Conservation (phyloP, 35 echinoderm and acorn worm species). For the Chiridota heheva region DNA sequence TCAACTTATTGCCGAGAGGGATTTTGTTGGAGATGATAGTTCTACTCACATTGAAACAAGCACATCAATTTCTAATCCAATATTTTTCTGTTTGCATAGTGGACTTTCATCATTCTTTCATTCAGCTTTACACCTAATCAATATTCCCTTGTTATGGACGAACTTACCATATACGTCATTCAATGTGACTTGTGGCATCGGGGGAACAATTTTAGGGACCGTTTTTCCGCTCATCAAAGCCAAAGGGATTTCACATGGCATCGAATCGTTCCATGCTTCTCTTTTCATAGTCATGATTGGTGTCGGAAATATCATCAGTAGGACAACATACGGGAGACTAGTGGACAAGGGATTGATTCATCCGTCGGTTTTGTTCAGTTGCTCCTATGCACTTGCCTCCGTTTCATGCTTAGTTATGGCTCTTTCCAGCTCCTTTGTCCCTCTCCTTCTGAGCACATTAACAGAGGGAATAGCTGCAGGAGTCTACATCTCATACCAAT, state of each 20-base stretch:
- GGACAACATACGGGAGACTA: neutral
- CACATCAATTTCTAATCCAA: neutral
- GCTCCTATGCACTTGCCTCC: neutral
- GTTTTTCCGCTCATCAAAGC: constrained; percentile 16
- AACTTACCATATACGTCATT: constrained; percentile 13
- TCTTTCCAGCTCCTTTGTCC: neutral
- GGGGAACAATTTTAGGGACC: constrained; percentile 27
- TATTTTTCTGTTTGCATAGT: neutral
- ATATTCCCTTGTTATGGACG: constrained; percentile 30
- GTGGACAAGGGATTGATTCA: constrained; percentile 31
- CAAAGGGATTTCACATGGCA: neutral
- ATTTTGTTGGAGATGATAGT: neutral
- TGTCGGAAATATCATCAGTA: constrained; percentile 10
- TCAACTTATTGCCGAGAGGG: neutral
- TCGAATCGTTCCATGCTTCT: constrained; percentile 18
- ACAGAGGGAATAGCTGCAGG: constrained; percentile 14
- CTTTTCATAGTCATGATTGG: constrained; percentile 18
- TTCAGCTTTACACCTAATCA: neutral
- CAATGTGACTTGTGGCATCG: neutral
- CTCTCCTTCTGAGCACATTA: neutral
- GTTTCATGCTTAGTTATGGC: neutral
- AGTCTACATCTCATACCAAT: constrained; percentile 33
- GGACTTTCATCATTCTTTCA: neutral
- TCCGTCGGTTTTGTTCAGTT: neutral
- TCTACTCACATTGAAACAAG: neutral